A percentile compares a stretch with the other conserved stretches of the same genome.
phyloP scores from a whole-genome alignment of 2,888 invertebrate genomes.

The Geotrupes spiniger region DNA sequence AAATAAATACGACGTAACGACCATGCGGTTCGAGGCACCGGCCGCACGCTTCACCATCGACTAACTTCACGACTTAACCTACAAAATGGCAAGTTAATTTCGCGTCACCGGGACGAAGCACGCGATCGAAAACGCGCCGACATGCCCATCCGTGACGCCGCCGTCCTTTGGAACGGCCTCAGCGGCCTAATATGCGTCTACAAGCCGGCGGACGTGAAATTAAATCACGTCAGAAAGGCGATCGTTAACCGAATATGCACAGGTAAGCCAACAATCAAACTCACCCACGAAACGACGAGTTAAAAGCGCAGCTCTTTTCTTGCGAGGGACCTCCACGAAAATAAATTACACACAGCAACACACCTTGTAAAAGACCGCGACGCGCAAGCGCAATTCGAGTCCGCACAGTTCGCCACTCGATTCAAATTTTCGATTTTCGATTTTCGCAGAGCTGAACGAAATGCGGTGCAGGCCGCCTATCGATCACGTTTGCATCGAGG shows the following conservation, averaged over 20 bases:
- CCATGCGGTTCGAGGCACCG: no score
- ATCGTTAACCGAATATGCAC: slow-evolving; percentile 63
- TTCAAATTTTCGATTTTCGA: slow-evolving; percentile 6
- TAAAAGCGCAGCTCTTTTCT: no score
- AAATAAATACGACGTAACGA: no score
- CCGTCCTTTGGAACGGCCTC: slow-evolving; percentile 61
- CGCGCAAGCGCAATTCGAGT: slow-evolving; percentile 10
- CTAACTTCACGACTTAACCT: background rate
- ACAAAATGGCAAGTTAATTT: background rate
- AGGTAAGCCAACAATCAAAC: slow-evolving; percentile 54
- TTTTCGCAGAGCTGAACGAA: slow-evolving; percentile 65
- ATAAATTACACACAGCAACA: background rate
- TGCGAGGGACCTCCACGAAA: no score
- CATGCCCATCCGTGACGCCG: slow-evolving; percentile 49
- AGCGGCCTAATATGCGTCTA: slow-evolving; percentile 77
- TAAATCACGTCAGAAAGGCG: slow-evolving; percentile 55
- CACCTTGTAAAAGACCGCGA: background rate
- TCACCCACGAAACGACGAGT: no score
- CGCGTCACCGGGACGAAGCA: background rate
- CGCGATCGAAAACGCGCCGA: background rate
- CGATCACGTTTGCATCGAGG: slow-evolving; percentile 61
- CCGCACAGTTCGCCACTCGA: slow-evolving; percentile 1
- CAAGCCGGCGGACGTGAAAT: slow-evolving; percentile 66
- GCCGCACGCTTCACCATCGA: no score
- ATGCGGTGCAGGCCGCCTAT: slow-evolving; percentile 61